Conservation (phyloP, 2,797 vertebrate species). For the Anableps anableps region DNA sequence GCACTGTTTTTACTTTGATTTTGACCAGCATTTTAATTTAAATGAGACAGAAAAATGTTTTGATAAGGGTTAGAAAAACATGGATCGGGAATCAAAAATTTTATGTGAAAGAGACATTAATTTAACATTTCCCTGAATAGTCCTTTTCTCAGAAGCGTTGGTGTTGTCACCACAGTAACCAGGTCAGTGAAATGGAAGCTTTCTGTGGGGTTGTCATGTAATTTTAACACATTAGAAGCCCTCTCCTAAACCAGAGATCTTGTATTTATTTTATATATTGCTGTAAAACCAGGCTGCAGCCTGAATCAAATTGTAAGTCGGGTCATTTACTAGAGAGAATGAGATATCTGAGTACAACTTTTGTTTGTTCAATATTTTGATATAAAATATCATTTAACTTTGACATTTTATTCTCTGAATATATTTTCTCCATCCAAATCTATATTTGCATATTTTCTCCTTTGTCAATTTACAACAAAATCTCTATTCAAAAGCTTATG, state of each 20-base stretch:
- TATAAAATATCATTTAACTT: not conserved
- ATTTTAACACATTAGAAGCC: conserved; percentile 13
- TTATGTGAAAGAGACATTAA: not conserved
- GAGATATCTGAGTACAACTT: not conserved
- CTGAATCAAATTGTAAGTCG: not conserved
- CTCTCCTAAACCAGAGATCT: not conserved
- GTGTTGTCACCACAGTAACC: conserved; percentile 11
- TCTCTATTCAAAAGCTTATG: not conserved
- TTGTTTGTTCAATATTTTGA: not conserved
- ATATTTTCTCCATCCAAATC: not conserved
- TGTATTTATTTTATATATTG: not conserved
- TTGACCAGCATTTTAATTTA: not conserved
- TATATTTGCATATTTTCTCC: not conserved
- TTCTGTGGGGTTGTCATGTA: conserved; percentile 9
- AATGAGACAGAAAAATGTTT: not conserved
- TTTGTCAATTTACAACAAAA: not conserved
- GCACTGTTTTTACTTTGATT: not conserved
- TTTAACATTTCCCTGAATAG: not conserved
- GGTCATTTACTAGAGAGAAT: not conserved
- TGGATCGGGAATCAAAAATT: not conserved
- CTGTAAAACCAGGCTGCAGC: not conserved
- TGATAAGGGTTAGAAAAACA: not conserved
- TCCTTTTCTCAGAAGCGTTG: conserved; percentile 2
- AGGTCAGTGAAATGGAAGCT: not conserved
- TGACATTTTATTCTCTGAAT: not conserved